phyloP scores from a whole-genome alignment of 2,888 invertebrate species.

The Nipponacmea schrenckii region DNA sequence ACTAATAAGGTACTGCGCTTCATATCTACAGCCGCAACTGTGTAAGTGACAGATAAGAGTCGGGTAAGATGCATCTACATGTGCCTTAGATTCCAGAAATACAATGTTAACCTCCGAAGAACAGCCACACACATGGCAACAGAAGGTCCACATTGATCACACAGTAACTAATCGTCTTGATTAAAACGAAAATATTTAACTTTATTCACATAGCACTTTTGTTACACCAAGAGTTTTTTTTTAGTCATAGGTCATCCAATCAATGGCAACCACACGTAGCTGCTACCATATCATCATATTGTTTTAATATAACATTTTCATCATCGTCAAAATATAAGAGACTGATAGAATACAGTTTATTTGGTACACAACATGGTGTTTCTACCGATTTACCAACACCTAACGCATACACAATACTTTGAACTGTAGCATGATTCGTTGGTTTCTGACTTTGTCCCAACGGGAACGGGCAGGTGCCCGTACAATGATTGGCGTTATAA shows the following conservation, averaged over 20 bases:
- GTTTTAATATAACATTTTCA: slow-evolving; percentile 75
- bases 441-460: slow-evolving; percentile 71
- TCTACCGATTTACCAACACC: slow-evolving; percentile 69
- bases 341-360: slow-evolving; percentile 72
- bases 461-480: slow-evolving; percentile 72
- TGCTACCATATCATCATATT: slow-evolving; percentile 76
- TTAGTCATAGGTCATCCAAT: not conserved
- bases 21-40: too few relatives aligned
- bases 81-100: too few relatives aligned
- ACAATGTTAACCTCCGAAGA: too few relatives aligned
- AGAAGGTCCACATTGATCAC: too few relatives aligned
- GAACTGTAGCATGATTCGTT: slow-evolving; percentile 76
- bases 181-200: too few relatives aligned
- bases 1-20: too few relatives aligned
- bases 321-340: slow-evolving; percentile 75
- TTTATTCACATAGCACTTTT: too few relatives aligned
- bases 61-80: too few relatives aligned
- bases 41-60: too few relatives aligned
- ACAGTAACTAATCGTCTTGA: too few relatives aligned
- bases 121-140: too few relatives aligned
- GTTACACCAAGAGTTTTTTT: too few relatives aligned
- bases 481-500: slow-evolving; percentile 75
- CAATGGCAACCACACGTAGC: slow-evolving; percentile 74
- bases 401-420: slow-evolving; percentile 72
- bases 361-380: slow-evolving; percentile 76